These are phyloP conservation scores for Eupeodes luniger DNA, from an alignment of 2,888 invertebrate genomes.

Conservation along the genomic window DNA sequence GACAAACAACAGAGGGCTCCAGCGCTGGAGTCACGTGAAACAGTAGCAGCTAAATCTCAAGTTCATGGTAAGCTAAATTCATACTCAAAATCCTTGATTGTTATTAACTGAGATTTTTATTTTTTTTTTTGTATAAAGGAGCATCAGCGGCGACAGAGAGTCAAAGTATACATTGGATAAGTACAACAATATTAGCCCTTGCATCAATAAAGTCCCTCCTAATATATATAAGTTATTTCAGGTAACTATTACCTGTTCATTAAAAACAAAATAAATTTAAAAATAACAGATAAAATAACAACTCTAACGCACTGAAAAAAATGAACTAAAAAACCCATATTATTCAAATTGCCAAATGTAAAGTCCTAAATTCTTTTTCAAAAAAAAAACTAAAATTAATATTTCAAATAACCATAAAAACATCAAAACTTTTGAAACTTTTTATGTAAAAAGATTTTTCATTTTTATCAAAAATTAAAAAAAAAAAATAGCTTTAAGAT, in stretches of 20 bases:
- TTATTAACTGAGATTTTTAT: not conserved
- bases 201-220: conserved; percentile 67
- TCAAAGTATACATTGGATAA: conserved; percentile 48
- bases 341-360: conserved; percentile 71
- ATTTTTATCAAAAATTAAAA: conserved; percentile 24
- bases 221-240: conserved; percentile 47
- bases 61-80: conserved; percentile 86
- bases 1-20: conserved; percentile 90
- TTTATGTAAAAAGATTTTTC: conserved; percentile 65
- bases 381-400: conserved; percentile 38
- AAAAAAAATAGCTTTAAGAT: conserved; percentile 55
- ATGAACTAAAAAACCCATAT: conserved; percentile 55
- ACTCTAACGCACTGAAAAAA: conserved; percentile 52
- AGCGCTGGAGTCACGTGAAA: conserved; percentile 90
- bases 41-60: conserved; percentile 87
- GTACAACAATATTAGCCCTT: conserved; percentile 52
- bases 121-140: conserved; percentile 17
- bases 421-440: conserved; percentile 30
- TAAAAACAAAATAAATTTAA: not conserved
- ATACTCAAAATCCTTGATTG: not conserved
- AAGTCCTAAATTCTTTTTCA: conserved; percentile 62
- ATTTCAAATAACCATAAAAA: conserved; percentile 8
- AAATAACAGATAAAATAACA: conserved; percentile 14
- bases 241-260: conserved; percentile 60
- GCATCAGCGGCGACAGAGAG: conserved; percentile 52